A percentile compares a stretch with the other conserved stretches of the same genome.
Conservation (phyloP, 2,888 invertebrate genomes). For the Augochlorella aurata region DNA sequence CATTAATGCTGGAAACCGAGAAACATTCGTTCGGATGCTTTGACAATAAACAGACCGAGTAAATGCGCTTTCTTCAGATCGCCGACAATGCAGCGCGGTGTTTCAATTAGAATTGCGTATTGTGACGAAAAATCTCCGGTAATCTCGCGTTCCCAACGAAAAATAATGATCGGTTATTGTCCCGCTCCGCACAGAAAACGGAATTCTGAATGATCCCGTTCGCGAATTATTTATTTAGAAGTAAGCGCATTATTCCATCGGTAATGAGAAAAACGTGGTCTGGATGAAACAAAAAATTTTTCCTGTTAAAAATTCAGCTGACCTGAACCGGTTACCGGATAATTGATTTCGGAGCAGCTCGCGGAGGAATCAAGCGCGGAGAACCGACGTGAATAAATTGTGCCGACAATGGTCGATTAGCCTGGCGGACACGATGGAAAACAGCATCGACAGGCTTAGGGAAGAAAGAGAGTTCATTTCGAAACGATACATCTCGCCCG, state of each 20-base stretch:
- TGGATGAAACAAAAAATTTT: not conserved
- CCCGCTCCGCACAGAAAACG: not conserved
- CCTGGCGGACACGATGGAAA: constrained; percentile 18
- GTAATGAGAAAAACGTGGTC: too few relatives aligned
- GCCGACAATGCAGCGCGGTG: not conserved
- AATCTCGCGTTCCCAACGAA: too few relatives aligned
- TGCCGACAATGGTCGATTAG: constrained; percentile 12
- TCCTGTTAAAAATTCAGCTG: not conserved
- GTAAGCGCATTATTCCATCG: not conserved
- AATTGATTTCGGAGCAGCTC: not conserved
- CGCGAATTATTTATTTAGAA: not conserved
- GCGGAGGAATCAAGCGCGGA: not conserved
- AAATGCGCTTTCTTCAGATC: not conserved
- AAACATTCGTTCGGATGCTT: not conserved
- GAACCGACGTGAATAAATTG: constrained; percentile 22
- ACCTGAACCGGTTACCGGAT: not conserved
- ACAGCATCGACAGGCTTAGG: constrained; percentile 34
- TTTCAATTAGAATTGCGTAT: not conserved
- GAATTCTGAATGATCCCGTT: not conserved
- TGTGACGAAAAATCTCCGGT: too few relatives aligned
- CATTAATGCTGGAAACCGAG: not conserved
- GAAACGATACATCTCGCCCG: constrained; percentile 28
- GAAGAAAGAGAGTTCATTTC: constrained; percentile 42
- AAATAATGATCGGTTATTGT: too few relatives aligned
- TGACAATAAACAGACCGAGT: not conserved